phyloP scores from a whole-genome alignment of 2,888 invertebrate genomes.

The Eristalis arbustorum region DNA sequence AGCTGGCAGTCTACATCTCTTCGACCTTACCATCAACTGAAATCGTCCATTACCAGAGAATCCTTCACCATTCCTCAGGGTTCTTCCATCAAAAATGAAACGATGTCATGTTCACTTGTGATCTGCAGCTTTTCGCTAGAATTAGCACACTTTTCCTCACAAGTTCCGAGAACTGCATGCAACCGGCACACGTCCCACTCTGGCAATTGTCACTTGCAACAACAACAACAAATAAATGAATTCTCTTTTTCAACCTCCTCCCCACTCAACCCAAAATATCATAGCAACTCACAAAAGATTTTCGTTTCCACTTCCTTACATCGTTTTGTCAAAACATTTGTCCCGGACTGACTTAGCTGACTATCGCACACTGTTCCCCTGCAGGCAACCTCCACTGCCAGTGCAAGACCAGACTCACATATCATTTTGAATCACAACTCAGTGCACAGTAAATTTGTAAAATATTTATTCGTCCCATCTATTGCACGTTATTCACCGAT shows the following conservation, averaged over 20 bases:
- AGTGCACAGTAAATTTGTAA: slow-evolving; percentile 56
- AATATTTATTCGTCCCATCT: slow-evolving; percentile 63
- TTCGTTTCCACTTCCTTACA: neutral
- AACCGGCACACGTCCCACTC: neutral
- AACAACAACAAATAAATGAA: neutral
- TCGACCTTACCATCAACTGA: neutral
- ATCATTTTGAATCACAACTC: slow-evolving; percentile 62
- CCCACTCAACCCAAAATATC: neutral
- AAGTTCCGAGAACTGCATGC: neutral
- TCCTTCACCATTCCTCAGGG: no score
- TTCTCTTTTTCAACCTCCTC: neutral
- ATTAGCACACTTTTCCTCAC: neutral
- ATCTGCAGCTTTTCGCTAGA: neutral
- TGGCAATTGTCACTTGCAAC: neutral
- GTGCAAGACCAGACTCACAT: slow-evolving; percentile 14
- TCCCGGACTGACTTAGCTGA: slow-evolving; percentile 15
- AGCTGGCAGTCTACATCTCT: no score
- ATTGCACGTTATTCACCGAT: slow-evolving; percentile 55
- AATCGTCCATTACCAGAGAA: neutral
- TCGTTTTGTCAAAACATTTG: slow-evolving; percentile 18
- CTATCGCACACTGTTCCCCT: neutral
- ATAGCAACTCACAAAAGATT: neutral
- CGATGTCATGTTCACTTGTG: neutral
- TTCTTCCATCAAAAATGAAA: neutral
- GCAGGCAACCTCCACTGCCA: neutral